Evolutionary conservation across 2,888 invertebrate species (phyloP).

Genomic region (Meandrusa payeni): DNA sequence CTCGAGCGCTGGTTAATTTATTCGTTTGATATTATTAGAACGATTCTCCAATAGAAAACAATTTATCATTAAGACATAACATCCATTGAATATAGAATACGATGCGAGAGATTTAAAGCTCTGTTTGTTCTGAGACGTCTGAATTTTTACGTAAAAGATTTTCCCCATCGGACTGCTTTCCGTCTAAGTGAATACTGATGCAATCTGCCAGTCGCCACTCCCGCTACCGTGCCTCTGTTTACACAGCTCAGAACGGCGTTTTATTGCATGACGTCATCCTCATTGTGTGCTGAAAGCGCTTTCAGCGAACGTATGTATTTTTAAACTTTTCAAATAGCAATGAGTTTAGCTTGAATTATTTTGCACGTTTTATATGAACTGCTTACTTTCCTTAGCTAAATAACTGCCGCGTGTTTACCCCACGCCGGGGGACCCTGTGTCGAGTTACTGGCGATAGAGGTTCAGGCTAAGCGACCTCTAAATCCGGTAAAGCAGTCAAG

Average conservation of each 20-base stretch:
- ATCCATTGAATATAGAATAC: neutral
- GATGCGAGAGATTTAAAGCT: neutral
- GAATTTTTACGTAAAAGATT: constrained; percentile 20
- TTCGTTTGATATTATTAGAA: too few relatives aligned
- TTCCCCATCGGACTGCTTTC: constrained; percentile 11
- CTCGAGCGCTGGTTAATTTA: too few relatives aligned
- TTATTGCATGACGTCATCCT: constrained; percentile 21
- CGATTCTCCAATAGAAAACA: too few relatives aligned
- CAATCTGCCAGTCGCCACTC: constrained; percentile 17
- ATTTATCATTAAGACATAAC: too few relatives aligned
- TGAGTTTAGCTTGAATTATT: too few relatives aligned
- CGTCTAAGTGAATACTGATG: constrained; percentile 25
- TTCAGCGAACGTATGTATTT: neutral
- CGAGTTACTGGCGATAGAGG: too few relatives aligned
- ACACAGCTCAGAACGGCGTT: constrained; percentile 15
- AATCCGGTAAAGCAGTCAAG: too few relatives aligned
- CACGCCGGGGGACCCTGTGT: too few relatives aligned
- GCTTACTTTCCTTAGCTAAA: too few relatives aligned
- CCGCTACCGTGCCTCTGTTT: constrained; percentile 15
- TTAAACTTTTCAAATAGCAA: neutral
- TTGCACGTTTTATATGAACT: too few relatives aligned
- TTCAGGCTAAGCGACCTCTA: too few relatives aligned
- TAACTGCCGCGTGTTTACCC: too few relatives aligned
- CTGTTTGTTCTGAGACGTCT: constrained; percentile 15
- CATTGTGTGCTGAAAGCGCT: constrained; percentile 10